Evolutionary conservation across 2,797 vertebrate species (phyloP).

Genomic region (Thamnophis elegans): DNA sequence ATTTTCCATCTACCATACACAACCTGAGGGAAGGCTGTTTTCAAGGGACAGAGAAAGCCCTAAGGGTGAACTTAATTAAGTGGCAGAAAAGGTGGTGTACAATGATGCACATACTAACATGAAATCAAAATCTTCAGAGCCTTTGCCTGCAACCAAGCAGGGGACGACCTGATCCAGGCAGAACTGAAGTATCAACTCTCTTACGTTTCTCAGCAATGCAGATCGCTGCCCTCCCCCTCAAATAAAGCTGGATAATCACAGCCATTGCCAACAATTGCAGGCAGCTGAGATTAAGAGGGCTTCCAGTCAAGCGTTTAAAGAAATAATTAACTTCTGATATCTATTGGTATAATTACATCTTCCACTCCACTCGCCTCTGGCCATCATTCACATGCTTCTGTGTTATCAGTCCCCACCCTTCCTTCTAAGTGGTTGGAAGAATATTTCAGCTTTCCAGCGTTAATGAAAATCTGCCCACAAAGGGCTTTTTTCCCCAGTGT

Average conservation of each 20-base stretch:
- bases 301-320: slow-evolving; percentile 4
- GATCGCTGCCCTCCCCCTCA: neutral
- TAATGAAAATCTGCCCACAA: neutral
- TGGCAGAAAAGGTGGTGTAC: neutral
- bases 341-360: slow-evolving; percentile 13
- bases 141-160: neutral
- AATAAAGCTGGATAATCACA: neutral
- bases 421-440: neutral
- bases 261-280: neutral
- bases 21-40: neutral
- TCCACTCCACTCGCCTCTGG: neutral
- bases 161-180: neutral
- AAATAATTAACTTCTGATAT: slow-evolving; percentile 19
- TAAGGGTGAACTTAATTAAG: neutral
- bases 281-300: neutral
- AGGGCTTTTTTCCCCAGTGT: neutral
- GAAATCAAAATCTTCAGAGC: neutral
- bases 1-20: neutral
- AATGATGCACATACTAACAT: neutral
- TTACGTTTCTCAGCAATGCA: neutral
- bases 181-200: no score
- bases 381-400: neutral
- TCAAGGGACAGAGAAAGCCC: neutral
- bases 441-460: neutral
- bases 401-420: neutral